Evolutionary conservation across 2,797 vertebrate genomes (phyloP), one percentile per base, ranked within the genome.

Genomic region (Carcharodon carcharias): DNA sequence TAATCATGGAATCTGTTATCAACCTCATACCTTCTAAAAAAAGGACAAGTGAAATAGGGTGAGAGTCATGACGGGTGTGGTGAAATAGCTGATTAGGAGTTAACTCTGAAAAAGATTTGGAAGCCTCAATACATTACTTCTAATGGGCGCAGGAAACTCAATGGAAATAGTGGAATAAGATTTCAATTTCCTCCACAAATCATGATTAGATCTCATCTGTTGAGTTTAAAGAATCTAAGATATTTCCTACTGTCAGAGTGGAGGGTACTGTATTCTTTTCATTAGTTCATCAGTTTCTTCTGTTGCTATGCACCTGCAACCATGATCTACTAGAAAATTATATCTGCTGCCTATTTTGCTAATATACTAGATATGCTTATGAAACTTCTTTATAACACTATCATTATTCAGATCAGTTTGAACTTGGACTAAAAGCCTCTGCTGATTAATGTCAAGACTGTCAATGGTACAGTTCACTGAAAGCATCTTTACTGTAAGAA

Each of bases 101-200:
- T 93, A 65, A 93, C 67, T 45, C n/a, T 93, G 91, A 23, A 65
- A 67, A 45, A 45, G 2, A 40, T 26, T 28, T 40, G 61, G 61
- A 91, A 65, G n/a, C 23, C 16, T 11, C 67, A 93, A 67, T 40
- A 40, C 1, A 65, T 93, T 65, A 18, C 91, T 65, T 63, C 9
- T 93, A 65, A 93, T 93, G 61, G 61, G 21, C 91, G 67, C 61
- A 45, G 91, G 21, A 40, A 93, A 93, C n/a, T 45, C 35, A 63
- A 16, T 67, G 61, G 61, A 65, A 67, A 65, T 45, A 63, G 63
- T n/a, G 21, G 21, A 67, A 11, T 93, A 93, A 93, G 63, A 93
- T 93, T 93, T 93, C 91, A 65, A 93, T 93, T 63, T 93, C 65
- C 35, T 93, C 58, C 40, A 5, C 91, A 93, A 40, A 63, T 63